Evolutionary conservation across 2,113 vertebrate genomes (phyloP).

Genomic region (Thamnophis sirtalis): DNA sequence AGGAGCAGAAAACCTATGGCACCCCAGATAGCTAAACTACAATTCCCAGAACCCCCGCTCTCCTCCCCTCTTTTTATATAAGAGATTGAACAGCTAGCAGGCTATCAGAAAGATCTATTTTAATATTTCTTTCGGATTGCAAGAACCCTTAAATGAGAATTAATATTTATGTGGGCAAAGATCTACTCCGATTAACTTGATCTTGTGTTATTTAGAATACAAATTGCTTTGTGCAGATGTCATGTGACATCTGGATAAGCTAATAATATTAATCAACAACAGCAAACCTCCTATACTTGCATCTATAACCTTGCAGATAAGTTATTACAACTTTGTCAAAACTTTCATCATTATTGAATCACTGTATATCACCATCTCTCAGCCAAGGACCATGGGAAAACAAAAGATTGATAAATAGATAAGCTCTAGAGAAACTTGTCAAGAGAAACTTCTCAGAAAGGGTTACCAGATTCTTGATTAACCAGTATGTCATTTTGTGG

Average conservation of each 20-base stretch:
- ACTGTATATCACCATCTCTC: background rate
- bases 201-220: background rate
- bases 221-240: background rate
- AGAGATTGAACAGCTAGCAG: background rate
- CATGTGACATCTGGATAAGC: background rate
- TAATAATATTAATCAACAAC: background rate
- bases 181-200: background rate
- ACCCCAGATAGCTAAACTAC: background rate
- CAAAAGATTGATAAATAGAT: background rate
- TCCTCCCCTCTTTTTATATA: background rate
- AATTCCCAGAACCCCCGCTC: background rate
- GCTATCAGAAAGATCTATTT: background rate
- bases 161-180: background rate
- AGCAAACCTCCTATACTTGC: background rate
- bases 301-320: background rate
- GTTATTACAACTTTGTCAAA: background rate
- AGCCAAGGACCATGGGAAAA: background rate
- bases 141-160: background rate
- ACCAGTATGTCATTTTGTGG: background rate
- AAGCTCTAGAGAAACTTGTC: background rate
- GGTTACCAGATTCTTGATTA: background rate
- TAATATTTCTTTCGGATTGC: background rate
- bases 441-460: background rate
- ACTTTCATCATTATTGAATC: background rate
- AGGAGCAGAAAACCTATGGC: background rate